These are phyloP conservation scores for Ctenicera cuprea DNA, from an alignment of 2,888 invertebrate genomes.

Conservation along the genomic window DNA sequence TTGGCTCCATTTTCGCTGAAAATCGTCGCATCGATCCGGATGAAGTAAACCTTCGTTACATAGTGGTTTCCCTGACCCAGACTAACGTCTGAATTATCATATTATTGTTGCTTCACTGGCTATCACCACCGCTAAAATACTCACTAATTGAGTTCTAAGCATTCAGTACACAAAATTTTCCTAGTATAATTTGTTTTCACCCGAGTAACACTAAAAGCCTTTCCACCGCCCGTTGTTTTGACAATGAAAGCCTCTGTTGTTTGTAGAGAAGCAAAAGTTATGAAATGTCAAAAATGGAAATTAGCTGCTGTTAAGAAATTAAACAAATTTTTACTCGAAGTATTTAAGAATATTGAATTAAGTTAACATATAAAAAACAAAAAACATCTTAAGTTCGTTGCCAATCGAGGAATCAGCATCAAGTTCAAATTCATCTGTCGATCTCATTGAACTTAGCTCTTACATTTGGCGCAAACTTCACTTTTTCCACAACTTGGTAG, in stretches of 20 bases:
- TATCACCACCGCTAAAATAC: conserved; percentile 19
- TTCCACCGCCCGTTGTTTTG: background rate
- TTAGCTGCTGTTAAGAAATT: too few relatives aligned
- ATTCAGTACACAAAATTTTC: conserved; percentile 9
- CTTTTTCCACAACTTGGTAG: too few relatives aligned
- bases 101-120: conserved; percentile 23
- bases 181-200: conserved; percentile 7
- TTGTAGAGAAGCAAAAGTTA: background rate
- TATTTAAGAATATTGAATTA: too few relatives aligned
- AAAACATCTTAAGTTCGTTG: too few relatives aligned
- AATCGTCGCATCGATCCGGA: conserved; percentile 16
- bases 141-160: conserved; percentile 5
- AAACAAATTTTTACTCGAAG: too few relatives aligned
- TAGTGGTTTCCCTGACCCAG: conserved; percentile 30
- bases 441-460: too few relatives aligned
- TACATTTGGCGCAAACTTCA: too few relatives aligned
- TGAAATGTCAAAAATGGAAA: too few relatives aligned
- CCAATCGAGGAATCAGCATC: too few relatives aligned
- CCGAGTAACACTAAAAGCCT: conserved; percentile 16
- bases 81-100: conserved; percentile 29
- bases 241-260: background rate
- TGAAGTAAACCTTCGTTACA: conserved; percentile 23
- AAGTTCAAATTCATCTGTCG: too few relatives aligned
- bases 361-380: too few relatives aligned
- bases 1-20: background rate